Evolutionary conservation across 2,888 invertebrate genomes (phyloP), one percentile per base, ranked within the genome.

Genomic region (Lysandra coridon): DNA sequence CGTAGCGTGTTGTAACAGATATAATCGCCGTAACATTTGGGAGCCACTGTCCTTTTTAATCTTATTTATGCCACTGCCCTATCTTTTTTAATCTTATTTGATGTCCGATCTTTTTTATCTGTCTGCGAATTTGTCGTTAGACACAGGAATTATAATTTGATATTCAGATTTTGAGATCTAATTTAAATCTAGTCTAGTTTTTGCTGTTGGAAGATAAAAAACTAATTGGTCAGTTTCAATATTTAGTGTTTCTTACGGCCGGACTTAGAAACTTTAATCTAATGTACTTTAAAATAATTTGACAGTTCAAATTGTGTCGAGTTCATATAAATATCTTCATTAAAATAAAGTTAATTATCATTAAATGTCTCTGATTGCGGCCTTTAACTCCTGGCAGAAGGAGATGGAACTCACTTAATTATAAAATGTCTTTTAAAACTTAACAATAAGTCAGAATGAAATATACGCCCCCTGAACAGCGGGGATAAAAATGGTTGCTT

Each of bases 51-150:
- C 57, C 10, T 57, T 69, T 69, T 69, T 37, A 69, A 69, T 69
- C 69, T 33, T 14, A 37, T 69, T 37, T 69, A 12, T 33, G 69
- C 33, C 5, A 69, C 33, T 69, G 69, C 17, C 37, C 33, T 33
- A 37, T 69, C 69, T 69, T 69, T 17, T 57, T 69, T 14, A 33
- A 33, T 69, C 33, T 69, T 17, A 33, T 69, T 69, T 33, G 69
- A 14, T 17, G 1, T n/a, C 64, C 30, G 14, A 69, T 33, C 69
- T 75, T 75, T 75, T 49, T 75, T 49, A 49, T 75, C 75, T 75
- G 49, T 75, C 75, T 75, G 75, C 75, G 75, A 49, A 75, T 75
- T 49, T 75, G 75, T 44, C 44, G 74, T 23, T 49, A 30, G 49
- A 33, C 4, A 17, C 73, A 17, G 49, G 23, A 74, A 74, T 44